phyloP scores from a whole-genome alignment of 2,113 vertebrate species.

The Melanostigma gelatinosum region DNA sequence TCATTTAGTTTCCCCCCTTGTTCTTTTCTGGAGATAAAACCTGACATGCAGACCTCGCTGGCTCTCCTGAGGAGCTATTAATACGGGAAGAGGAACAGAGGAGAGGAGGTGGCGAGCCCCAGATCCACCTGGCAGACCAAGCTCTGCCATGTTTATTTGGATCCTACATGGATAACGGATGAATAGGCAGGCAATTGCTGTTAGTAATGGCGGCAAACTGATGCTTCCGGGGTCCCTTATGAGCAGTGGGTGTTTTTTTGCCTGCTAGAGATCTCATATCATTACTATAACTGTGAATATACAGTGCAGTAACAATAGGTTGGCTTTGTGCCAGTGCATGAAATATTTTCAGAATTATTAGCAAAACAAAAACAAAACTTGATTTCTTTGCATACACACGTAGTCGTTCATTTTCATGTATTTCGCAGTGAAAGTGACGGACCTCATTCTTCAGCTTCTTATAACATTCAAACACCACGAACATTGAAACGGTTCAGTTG shows the following conservation, averaged over 20 bases:
- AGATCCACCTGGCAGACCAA: conserved; percentile 71
- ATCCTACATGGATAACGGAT: conserved; percentile 65
- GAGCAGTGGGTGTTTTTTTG: conserved; percentile 42
- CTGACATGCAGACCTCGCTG: conserved; percentile 77
- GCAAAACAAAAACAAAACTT: neutral
- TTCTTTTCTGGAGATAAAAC: conserved; percentile 83
- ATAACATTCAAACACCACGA: neutral
- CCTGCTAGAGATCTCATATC: conserved; percentile 40
- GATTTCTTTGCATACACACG: neutral
- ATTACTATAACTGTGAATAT: conserved; percentile 40
- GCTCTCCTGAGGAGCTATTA: conserved; percentile 84
- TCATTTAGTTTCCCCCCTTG: conserved; percentile 78
- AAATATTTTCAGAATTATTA: conserved; percentile 10
- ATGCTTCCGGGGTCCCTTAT: conserved; percentile 54
- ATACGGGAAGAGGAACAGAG: conserved; percentile 71
- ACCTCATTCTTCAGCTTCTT: conserved; percentile 16
- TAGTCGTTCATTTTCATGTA: conserved; percentile 4
- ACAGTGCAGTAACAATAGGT: conserved; percentile 19
- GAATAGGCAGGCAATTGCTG: conserved; percentile 64
- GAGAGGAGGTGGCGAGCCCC: conserved; percentile 61
- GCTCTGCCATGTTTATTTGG: conserved; percentile 75
- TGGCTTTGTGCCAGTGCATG: conserved; percentile 11
- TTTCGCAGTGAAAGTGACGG: conserved; percentile 8
- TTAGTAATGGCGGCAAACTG: conserved; percentile 51
- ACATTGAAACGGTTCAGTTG: neutral